Evolutionary conservation across 1,140 invertebrate species (phyloP).

Genomic region (Hyphantria cunea): DNA sequence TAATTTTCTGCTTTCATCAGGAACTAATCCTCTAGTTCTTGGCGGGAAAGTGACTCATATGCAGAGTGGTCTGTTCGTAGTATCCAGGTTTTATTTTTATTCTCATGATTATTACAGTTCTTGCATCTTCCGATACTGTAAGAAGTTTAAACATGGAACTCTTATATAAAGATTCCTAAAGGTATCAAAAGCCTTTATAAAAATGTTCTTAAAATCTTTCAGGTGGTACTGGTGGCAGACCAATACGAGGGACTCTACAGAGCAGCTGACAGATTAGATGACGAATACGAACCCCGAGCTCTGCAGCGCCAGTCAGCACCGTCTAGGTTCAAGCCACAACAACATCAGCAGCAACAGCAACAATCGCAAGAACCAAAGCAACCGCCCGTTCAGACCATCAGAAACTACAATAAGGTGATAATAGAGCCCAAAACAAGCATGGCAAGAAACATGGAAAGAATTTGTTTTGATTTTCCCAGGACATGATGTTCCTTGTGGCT

Average conservation of each 20-base stretch:
- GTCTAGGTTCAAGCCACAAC: conserved; percentile 32
- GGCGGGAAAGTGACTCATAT: too few relatives aligned
- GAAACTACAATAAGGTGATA: conserved; percentile 88
- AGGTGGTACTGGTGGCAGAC: conserved; percentile 72
- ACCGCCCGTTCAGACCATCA: conserved; percentile 89
- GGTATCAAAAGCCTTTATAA: background rate
- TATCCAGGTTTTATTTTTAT: too few relatives aligned
- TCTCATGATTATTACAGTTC: too few relatives aligned
- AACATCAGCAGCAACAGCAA: conserved; percentile 52
- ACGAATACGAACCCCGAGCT: conserved; percentile 62
- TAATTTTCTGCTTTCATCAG: too few relatives aligned
- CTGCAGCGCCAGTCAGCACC: conserved; percentile 45
- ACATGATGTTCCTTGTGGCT: too few relatives aligned
- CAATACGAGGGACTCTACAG: conserved; percentile 70
- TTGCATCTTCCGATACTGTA: too few relatives aligned
- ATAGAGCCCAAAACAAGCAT: background rate
- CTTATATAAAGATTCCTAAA: too few relatives aligned
- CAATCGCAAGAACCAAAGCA: conserved; percentile 84
- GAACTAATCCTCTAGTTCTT: too few relatives aligned
- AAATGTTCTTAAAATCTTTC: conserved; percentile 31
- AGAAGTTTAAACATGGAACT: too few relatives aligned
- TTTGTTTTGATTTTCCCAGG: too few relatives aligned
- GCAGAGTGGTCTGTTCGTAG: too few relatives aligned
- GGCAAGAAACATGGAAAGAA: too few relatives aligned
- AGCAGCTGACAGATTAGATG: conserved; percentile 60